Evolutionary conservation across 1,140 invertebrate species (phyloP).

Genomic region (Spodoptera litura): DNA sequence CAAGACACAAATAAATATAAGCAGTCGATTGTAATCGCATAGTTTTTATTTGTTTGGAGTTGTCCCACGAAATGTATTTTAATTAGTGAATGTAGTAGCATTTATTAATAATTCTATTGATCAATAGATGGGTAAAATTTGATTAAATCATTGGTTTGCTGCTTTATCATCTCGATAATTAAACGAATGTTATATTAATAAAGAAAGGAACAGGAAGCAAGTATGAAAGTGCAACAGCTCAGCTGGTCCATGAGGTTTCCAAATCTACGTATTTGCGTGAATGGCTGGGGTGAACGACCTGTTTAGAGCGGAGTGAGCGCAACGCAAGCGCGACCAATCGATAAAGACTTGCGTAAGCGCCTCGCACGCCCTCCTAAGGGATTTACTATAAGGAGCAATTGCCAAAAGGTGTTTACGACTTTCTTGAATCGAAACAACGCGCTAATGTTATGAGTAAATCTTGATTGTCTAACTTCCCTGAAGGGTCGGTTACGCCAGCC

Average conservation of each 20-base stretch:
- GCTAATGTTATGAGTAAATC: conserved; percentile 49
- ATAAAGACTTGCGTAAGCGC: conserved; percentile 74
- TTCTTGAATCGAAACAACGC: conserved; percentile 30
- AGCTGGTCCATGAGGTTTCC: conserved; percentile 54
- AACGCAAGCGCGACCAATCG: conserved; percentile 74
- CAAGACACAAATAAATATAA: background rate
- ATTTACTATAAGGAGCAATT: conserved; percentile 56
- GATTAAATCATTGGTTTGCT: too few relatives aligned
- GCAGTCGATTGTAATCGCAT: background rate
- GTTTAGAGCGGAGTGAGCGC: conserved; percentile 70
- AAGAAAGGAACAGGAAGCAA: conserved; percentile 45
- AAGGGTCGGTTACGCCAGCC: conserved; percentile 42
- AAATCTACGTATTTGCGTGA: conserved; percentile 68
- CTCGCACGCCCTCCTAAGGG: conserved; percentile 68
- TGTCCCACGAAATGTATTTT: background rate
- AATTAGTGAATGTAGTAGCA: background rate
- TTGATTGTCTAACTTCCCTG: conserved; percentile 50
- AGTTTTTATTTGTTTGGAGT: background rate
- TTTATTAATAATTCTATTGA: background rate
- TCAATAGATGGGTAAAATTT: too few relatives aligned
- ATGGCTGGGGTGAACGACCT: conserved; percentile 71
- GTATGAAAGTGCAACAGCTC: conserved; percentile 44
- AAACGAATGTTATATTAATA: background rate
- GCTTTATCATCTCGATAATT: too few relatives aligned
- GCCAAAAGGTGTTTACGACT: conserved; percentile 46